These are phyloP conservation scores for Mormyrus proboscirostris DNA, from an alignment of 2,797 vertebrate species.

Conservation along the genomic window DNA sequence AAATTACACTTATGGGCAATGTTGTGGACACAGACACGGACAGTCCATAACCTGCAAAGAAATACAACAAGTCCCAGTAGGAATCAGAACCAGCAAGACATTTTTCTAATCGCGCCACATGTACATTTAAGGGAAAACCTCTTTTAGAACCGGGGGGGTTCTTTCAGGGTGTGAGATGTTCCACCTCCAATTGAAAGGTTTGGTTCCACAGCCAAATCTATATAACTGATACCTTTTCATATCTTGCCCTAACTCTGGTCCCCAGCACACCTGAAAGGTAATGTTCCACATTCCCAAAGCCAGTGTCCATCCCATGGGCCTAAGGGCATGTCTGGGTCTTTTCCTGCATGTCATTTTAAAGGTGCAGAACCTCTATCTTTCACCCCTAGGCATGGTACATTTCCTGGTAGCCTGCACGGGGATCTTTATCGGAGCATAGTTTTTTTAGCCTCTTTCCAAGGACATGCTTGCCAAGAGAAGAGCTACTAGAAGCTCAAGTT, in stretches of 20 bases:
- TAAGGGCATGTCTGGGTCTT: neutral
- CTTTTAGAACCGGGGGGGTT: neutral
- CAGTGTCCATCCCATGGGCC: neutral
- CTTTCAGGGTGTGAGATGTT: neutral
- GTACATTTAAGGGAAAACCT: neutral
- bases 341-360: neutral
- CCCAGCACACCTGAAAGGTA: neutral
- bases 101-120: neutral
- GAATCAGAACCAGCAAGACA: neutral
- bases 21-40: neutral
- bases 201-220: neutral
- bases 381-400: neutral
- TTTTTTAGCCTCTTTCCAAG: neutral
- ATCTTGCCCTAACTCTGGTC: neutral
- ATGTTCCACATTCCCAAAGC: neutral
- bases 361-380: neutral
- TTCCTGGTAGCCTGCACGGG: neutral
- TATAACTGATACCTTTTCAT: neutral
- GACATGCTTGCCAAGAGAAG: neutral
- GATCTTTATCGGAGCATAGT: neutral
- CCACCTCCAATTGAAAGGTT: neutral
- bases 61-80: neutral
- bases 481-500: neutral
- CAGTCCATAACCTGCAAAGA: neutral
- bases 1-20: neutral